Conservation (phyloP, 2,888 invertebrate genomes). For the Spilosoma lubricipeda region DNA sequence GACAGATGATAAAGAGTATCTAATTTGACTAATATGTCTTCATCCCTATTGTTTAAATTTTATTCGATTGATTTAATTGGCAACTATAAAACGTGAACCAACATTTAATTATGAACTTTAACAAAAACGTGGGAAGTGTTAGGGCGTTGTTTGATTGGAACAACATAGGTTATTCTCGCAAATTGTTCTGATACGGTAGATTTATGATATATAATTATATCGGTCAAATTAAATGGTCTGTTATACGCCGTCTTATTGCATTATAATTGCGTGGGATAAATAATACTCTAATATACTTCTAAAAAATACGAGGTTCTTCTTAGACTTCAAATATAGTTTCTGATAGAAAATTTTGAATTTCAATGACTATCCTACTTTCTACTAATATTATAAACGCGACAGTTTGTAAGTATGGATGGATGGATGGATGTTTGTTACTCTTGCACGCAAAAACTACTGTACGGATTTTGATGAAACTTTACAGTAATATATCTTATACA, state of each 20-base stretch:
- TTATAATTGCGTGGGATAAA: constrained; percentile 54
- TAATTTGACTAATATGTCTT: no score
- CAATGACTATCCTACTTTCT: no score
- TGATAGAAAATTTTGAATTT: constrained; percentile 1
- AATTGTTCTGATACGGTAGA: constrained; percentile 61
- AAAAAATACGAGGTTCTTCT: constrained; percentile 2
- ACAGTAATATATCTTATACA: no score
- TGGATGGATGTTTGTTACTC: no score
- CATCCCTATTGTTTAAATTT: background rate
- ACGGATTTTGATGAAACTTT: no score
- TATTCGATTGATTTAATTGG: background rate
- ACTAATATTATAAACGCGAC: no score
- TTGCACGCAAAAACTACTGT: no score
- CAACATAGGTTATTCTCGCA: constrained; percentile 54
- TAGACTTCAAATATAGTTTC: background rate
- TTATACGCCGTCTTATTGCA: constrained; percentile 52
- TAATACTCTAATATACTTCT: constrained; percentile 24
- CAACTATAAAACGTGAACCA: constrained; percentile 4
- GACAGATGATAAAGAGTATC: no score
- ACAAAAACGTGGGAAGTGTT: constrained; percentile 47
- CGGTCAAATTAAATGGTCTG: constrained; percentile 53
- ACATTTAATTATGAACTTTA: constrained; percentile 25
- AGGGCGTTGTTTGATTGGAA: constrained; percentile 59
- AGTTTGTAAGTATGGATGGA: no score
- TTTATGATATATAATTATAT: constrained; percentile 75